Conservation (phyloP, 2,113 vertebrate species). For the Psammodynastes pulverulentus region DNA sequence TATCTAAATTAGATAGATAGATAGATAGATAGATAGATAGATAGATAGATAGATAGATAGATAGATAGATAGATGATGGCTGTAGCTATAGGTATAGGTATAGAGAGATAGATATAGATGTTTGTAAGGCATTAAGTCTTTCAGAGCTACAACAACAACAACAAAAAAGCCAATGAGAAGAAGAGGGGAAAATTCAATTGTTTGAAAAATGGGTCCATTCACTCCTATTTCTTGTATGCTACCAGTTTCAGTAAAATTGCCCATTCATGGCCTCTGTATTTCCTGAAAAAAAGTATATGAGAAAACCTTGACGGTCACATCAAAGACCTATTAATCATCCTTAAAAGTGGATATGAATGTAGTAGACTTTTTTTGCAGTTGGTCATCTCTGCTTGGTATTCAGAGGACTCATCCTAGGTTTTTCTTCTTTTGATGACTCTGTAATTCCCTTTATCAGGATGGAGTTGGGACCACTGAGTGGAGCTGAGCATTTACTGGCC, state of each 20-base stretch:
- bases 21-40: no score
- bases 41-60: no score
- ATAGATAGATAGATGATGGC: no score
- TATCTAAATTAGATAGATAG: no score
- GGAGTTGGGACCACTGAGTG: neutral
- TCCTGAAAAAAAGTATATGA: neutral
- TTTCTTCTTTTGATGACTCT: neutral
- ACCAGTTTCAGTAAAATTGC: neutral
- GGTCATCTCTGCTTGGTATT: neutral
- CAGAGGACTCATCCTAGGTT: neutral
- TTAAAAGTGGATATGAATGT: neutral
- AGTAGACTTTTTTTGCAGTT: neutral
- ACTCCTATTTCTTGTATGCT: neutral
- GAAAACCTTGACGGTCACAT: neutral
- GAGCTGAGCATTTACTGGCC: neutral
- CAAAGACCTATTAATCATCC: neutral
- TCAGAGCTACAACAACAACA: neutral
- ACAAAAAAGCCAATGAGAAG: neutral
- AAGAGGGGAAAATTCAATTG: neutral
- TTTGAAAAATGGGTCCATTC: neutral
- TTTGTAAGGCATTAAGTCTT: neutral
- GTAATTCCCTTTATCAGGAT: neutral
- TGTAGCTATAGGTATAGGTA: no score
- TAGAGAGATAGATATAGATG: neutral
- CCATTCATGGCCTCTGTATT: neutral